phyloP scores from a whole-genome alignment of 2,888 invertebrate species.

The Osedax frankpressi region DNA sequence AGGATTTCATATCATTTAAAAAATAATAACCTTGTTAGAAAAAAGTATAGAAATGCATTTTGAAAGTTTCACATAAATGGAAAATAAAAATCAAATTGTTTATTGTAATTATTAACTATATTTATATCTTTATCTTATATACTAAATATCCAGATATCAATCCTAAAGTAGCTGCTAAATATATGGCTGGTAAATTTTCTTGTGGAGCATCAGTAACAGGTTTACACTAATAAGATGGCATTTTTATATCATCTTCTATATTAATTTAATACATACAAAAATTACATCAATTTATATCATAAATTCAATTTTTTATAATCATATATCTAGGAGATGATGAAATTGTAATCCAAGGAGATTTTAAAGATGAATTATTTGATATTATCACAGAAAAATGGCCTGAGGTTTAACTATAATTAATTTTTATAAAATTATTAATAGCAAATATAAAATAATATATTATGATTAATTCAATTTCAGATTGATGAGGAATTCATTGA shows the following conservation, averaged over 20 bases:
- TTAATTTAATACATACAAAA: background rate
- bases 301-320: too few species aligned
- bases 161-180: conserved; percentile 90
- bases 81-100: too few species aligned
- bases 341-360: conserved; percentile 97
- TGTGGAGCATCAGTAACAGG: conserved; percentile 92
- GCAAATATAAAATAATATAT: too few species aligned
- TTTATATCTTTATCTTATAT: too few species aligned
- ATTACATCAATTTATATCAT: too few species aligned
- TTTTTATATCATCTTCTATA: background rate
- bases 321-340: conserved; percentile 71
- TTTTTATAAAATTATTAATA: background rate
- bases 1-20: background rate
- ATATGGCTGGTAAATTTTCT: conserved; percentile 91
- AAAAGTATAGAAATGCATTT: too few species aligned
- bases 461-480: conserved; percentile 19
- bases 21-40: background rate
- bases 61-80: too few species aligned
- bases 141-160: conserved; percentile 76
- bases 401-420: conserved; percentile 51
- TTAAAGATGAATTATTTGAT: conserved; percentile 94
- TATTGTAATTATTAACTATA: too few species aligned
- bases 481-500: conserved; percentile 29
- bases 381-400: conserved; percentile 97
- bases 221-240: background rate